A percentile compares a stretch with the other conserved stretches of the same genome.
Conservation (phyloP, 2,888 invertebrate genomes). For the Protodeltote pygarga region DNA sequence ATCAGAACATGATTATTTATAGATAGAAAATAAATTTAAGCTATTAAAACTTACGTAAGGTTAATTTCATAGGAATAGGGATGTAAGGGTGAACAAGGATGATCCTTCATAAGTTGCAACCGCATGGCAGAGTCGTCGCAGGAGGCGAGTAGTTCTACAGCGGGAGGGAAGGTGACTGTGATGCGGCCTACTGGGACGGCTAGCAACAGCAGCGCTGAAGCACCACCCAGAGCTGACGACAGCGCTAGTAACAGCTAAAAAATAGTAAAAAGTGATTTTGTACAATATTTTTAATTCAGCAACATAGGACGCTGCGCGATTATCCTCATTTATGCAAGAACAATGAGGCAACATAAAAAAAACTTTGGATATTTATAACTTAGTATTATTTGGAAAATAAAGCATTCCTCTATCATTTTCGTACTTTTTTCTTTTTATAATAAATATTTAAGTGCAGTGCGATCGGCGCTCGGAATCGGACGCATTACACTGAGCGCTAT, state of each 20-base stretch:
- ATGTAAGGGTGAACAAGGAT: conserved; percentile 80
- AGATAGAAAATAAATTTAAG: not conserved
- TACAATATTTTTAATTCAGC: too few species aligned
- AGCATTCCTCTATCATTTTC: too few species aligned
- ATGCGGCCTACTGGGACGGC: conserved; percentile 91
- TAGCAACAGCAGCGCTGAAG: conserved; percentile 89
- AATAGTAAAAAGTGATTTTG: not conserved
- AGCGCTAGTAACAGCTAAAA: conserved; percentile 89
- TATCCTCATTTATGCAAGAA: too few species aligned
- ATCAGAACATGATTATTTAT: not conserved
- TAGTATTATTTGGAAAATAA: too few species aligned
- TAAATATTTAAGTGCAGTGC: too few species aligned
- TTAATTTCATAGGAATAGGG: conserved; percentile 80
- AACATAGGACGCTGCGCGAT: too few species aligned
- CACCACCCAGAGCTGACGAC: conserved; percentile 90
- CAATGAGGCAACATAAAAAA: too few species aligned
- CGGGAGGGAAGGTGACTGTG: conserved; percentile 88
- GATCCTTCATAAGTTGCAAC: conserved; percentile 77
- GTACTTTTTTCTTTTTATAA: too few species aligned
- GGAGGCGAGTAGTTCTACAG: conserved; percentile 86
- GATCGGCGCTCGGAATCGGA: too few species aligned
- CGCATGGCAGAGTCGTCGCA: conserved; percentile 76
- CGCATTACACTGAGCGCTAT: too few species aligned
- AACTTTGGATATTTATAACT: too few species aligned
- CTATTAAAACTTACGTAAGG: conserved; percentile 70